Evolutionary conservation across 2,797 vertebrate genomes (phyloP).

Genomic region (Sebastes iracundus): DNA sequence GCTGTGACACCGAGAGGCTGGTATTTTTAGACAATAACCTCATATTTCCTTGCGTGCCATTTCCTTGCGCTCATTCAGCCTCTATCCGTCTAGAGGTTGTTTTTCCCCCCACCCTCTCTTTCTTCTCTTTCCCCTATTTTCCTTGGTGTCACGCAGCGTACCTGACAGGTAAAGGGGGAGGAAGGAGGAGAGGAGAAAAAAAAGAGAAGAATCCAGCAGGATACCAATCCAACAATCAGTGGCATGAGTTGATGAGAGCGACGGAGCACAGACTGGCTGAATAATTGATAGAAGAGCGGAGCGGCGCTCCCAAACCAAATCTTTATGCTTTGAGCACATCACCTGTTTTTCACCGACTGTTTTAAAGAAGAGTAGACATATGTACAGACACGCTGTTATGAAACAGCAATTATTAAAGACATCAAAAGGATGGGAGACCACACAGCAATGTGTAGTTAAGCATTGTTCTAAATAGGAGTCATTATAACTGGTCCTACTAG

Average conservation of each 20-base stretch:
- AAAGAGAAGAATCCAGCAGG: conserved; percentile 33
- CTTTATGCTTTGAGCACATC: conserved; percentile 55
- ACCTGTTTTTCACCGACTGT: conserved; percentile 63
- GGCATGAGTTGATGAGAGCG: conserved; percentile 57
- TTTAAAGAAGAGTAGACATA: conserved; percentile 42
- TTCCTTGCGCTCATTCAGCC: conserved; percentile 34
- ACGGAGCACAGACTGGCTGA: conserved; percentile 55
- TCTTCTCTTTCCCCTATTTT: conserved; percentile 22
- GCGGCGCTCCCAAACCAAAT: conserved; percentile 51
- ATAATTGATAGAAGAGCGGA: conserved; percentile 74
- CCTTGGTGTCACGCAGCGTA: conserved; percentile 29
- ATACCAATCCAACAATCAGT: conserved; percentile 62
- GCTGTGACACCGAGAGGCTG: conserved; percentile 46
- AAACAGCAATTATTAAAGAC: conserved; percentile 48
- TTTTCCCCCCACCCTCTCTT: background rate
- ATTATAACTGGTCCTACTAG: conserved; percentile 13
- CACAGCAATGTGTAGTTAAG: conserved; percentile 11
- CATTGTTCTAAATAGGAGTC: conserved; percentile 21
- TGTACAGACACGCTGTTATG: conserved; percentile 43
- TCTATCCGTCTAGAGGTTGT: conserved; percentile 30
- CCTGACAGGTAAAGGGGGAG: conserved; percentile 55
- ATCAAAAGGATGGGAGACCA: conserved; percentile 30
- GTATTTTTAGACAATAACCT: conserved; percentile 71
- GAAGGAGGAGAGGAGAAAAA: background rate
- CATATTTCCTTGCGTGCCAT: conserved; percentile 45